Conservation (phyloP, 2,888 invertebrate genomes). For the Hirtodrosophila duncani region DNA sequence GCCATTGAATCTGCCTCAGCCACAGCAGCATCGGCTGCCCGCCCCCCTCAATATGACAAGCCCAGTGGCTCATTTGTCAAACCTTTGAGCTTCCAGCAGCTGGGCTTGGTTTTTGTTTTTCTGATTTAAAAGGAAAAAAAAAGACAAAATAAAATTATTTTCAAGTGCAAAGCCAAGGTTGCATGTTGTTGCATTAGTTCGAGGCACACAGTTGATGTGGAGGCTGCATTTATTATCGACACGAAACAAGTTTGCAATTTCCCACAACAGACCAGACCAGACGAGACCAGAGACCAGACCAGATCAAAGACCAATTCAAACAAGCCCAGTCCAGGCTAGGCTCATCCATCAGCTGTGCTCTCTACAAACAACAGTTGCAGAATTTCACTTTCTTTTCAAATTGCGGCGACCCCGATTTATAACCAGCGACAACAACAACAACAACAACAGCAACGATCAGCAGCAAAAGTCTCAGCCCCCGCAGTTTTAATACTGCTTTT, state of each 20-base stretch:
- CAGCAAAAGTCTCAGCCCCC: conserved; percentile 31
- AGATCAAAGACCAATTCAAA: conserved; percentile 4
- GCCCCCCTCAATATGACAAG: not conserved
- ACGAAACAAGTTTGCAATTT: conserved; percentile 52
- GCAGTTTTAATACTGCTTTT: conserved; percentile 45
- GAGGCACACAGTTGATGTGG: conserved; percentile 1
- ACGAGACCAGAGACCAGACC: conserved; percentile 8
- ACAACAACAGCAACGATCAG: conserved; percentile 9
- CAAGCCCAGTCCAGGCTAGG: not conserved
- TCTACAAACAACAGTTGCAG: conserved; percentile 49
- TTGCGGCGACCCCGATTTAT: conserved; percentile 69
- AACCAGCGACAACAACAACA: conserved; percentile 40
- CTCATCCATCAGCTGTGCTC: conserved; percentile 45
- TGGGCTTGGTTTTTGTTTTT: too few species aligned
- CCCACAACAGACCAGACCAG: conserved; percentile 7
- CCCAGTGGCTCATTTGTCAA: conserved; percentile 51
- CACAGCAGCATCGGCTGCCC: conserved; percentile 17
- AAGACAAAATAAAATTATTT: too few species aligned
- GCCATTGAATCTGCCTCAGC: not conserved
- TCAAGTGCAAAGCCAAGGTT: conserved; percentile 68
- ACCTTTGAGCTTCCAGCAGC: conserved; percentile 54
- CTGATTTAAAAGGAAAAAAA: too few species aligned
- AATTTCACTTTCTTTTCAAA: conserved; percentile 75
- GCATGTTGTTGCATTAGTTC: conserved; percentile 33
- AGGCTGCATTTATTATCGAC: conserved; percentile 54